Evolutionary conservation across 2,113 vertebrate species (phyloP).

Genomic region (Callithrix jacchus): DNA sequence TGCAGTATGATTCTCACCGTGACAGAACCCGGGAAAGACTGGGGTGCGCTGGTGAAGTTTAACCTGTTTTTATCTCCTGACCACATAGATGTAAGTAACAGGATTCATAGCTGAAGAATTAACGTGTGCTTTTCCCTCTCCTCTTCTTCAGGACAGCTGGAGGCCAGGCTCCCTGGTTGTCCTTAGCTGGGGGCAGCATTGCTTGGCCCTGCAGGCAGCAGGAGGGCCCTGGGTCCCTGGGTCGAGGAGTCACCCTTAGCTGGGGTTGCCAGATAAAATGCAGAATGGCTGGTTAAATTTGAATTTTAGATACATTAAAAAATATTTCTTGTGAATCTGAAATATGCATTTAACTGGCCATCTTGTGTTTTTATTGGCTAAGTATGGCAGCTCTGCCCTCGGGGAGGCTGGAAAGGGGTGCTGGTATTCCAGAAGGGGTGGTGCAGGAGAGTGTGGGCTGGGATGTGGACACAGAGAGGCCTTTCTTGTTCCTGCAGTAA

Average conservation of each 20-base stretch:
- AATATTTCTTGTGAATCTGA: not conserved
- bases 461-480: not conserved
- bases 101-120: not conserved
- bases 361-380: not conserved
- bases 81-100: not conserved
- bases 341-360: not conserved
- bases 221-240: not conserved
- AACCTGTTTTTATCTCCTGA: not conserved
- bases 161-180: not conserved
- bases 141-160: not conserved
- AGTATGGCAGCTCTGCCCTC: not conserved
- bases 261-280: not conserved
- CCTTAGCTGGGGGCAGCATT: not conserved
- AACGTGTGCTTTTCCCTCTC: not conserved
- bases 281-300: not conserved
- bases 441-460: not conserved
- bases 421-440: too few species aligned
- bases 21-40: not conserved
- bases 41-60: too few species aligned
- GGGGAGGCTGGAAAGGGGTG: not conserved
- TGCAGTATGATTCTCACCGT: not conserved
- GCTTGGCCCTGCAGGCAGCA: not conserved
- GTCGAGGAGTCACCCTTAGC: not conserved
- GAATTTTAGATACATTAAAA: not conserved
- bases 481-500: not conserved